Evolutionary conservation across 2,888 invertebrate species (phyloP).

Genomic region (Dasysyrphus tricinctus): DNA sequence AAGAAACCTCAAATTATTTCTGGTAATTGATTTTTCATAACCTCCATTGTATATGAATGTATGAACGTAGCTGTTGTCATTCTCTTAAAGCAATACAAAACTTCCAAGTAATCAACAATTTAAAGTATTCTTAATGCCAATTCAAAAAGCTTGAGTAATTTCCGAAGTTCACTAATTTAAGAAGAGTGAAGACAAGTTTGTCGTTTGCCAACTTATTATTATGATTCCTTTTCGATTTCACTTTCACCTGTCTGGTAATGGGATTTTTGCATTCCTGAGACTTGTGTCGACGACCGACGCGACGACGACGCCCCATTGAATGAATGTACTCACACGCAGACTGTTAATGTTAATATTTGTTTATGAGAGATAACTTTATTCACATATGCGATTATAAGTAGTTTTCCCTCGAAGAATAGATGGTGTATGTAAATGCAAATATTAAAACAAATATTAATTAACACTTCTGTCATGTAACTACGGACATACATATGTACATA

Average conservation of each 20-base stretch:
- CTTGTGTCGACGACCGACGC: background rate
- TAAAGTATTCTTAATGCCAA: background rate
- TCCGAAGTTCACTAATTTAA: background rate
- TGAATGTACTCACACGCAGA: background rate
- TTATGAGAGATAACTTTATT: background rate
- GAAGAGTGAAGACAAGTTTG: background rate
- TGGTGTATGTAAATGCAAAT: slow-evolving; percentile 11
- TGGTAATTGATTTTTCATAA: background rate
- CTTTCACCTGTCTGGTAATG: slow-evolving; percentile 1
- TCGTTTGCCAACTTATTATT: background rate
- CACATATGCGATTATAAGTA: background rate
- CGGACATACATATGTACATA: too few relatives aligned
- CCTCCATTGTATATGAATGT: background rate
- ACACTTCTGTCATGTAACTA: background rate
- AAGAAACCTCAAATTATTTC: background rate
- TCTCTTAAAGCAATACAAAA: background rate
- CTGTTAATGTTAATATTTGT: slow-evolving; percentile 1
- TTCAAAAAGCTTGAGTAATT: background rate
- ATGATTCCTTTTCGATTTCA: background rate
- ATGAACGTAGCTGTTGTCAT: background rate
- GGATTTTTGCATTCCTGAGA: slow-evolving; percentile 7
- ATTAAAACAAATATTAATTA: slow-evolving; percentile 16
- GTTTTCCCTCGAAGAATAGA: slow-evolving; percentile 1
- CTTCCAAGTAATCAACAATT: background rate
- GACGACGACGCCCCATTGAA: background rate